Base-by-base conservation (phyloP, 2,888 invertebrate genomes). In the Selenia dentaria region DNA sequence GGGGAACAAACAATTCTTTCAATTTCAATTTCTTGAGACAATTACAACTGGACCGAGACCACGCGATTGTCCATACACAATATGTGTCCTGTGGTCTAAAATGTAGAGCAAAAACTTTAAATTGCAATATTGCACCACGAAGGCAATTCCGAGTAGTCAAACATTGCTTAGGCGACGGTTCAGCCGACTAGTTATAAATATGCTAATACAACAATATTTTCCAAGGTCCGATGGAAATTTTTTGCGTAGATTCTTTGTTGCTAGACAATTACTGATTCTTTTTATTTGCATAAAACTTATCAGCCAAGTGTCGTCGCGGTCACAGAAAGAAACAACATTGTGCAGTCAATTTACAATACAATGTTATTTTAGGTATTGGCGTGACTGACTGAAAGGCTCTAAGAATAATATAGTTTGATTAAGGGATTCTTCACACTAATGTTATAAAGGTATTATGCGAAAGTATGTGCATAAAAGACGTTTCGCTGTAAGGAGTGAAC, bases 31-130 rank as follows among this genome's bases (percentile, higher is more conserved):
- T 52, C 48, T 45, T 39, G 13, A 11, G 39, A 22, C n/a, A 20
- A 22, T 6, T 25, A 37, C 32, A 36, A 27, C 31, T 18, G 36
- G 28, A 35, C 25, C 33, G 35, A 25, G 39, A 18, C 33, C 16
- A 9, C 8, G 18, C 16, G 6, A 36, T 54, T 48, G 50, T 51
- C 38, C 12, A 3, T 27, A 16, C 20, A 48, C 49, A 58, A 40
- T 45, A 37, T 42, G n/a, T n/a, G 22, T 24, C 16, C 41, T 54
- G 57, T 39, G 57, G 61, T 57, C 49, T 26, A 45, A 54, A 57
- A 29, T 54, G 25, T 34, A 8, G 10, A 9, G 27, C 44, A 55
- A 47, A 51, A 49, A 36, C 37, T 25, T 9, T 14, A 9, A 28
- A 38, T 35, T 47, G 40, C 47, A 38, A 47, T 51, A 51, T 51